These are phyloP conservation scores for Buceros bicornis DNA, from an alignment of 2,797 vertebrate species.

Conservation along the genomic window DNA sequence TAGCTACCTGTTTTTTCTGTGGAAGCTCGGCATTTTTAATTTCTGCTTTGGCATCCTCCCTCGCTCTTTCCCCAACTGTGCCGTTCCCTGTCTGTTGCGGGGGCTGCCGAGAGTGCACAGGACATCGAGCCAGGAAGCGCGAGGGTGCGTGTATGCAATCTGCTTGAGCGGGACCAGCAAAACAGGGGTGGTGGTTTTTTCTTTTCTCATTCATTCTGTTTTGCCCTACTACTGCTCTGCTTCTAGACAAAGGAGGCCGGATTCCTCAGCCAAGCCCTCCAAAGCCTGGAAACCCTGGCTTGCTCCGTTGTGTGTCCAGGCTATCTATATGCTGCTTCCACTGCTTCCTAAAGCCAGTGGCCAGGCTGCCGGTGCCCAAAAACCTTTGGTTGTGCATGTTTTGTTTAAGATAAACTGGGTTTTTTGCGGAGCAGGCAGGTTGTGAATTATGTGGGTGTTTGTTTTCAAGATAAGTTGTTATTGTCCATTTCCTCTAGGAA, in stretches of 20 bases:
- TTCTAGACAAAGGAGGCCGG: neutral
- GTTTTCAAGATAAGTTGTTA: neutral
- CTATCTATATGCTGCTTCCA: neutral
- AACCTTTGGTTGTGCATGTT: neutral
- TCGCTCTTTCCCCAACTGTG: neutral
- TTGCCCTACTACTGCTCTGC: neutral
- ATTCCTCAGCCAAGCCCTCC: neutral
- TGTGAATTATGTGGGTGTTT: neutral
- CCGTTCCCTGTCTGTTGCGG: neutral
- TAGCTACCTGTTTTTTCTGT: neutral
- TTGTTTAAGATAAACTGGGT: neutral
- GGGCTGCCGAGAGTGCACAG: neutral
- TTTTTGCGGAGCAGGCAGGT: neutral
- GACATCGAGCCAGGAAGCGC: neutral
- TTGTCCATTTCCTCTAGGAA: neutral
- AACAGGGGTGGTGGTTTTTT: neutral
- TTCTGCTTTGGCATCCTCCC: neutral
- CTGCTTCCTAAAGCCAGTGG: neutral
- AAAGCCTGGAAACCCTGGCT: slow-evolving; percentile 50
- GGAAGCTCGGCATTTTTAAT: neutral
- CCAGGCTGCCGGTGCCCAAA: neutral
- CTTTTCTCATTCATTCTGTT: neutral
- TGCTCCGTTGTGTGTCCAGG: neutral
- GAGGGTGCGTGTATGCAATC: neutral
- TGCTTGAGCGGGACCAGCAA: neutral